These are phyloP conservation scores for Cinclus mexicanus DNA, from an alignment of 2,113 vertebrate species.

Conservation along the genomic window DNA sequence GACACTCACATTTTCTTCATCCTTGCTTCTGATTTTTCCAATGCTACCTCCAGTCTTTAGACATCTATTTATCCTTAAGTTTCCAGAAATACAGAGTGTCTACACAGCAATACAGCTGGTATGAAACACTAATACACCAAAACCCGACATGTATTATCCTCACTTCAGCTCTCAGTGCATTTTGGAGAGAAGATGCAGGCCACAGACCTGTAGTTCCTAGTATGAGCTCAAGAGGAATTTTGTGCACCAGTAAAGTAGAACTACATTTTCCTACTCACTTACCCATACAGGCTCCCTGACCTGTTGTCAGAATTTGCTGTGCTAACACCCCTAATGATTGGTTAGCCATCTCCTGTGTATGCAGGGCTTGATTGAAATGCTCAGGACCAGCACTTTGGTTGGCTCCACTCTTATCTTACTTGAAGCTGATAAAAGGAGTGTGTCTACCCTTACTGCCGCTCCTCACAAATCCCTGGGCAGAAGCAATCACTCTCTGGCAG, in stretches of 20 bases:
- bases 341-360: not conserved
- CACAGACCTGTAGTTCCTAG: not conserved
- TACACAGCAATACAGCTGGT: not conserved
- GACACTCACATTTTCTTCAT: not conserved
- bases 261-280: not conserved
- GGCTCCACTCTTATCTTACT: conserved; percentile 59
- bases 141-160: fast-evolving
- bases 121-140: not conserved
- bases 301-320: not conserved
- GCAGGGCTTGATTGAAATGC: not conserved
- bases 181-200: not conserved
- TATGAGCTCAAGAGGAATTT: not conserved
- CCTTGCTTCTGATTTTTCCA: not conserved
- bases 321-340: not conserved
- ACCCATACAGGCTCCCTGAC: not conserved
- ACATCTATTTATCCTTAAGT: not conserved
- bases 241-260: not conserved
- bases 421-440: conserved; percentile 19
- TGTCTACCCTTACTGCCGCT: not conserved
- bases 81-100: not conserved
- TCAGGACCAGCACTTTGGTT: not conserved
- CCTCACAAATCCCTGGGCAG: not conserved
- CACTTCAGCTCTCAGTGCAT: not conserved
- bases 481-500: conserved; percentile 15
- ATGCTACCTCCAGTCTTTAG: not conserved